A percentile compares a stretch with the other conserved stretches of the same genome.
Conservation (phyloP, 2,797 vertebrate species). For the Scyliorhinus canicula region DNA sequence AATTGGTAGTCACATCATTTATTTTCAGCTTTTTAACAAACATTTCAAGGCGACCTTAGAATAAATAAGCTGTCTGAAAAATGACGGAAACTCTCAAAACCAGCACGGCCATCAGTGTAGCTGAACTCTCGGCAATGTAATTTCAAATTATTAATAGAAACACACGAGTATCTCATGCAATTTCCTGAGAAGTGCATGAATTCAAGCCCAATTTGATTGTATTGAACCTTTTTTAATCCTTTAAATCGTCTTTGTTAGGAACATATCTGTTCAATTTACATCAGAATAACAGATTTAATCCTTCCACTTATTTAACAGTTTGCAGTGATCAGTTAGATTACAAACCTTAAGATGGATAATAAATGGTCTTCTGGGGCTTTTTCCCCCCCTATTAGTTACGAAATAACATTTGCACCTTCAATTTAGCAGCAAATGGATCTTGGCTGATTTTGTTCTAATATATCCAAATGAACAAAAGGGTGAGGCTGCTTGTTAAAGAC, state of each 20-base stretch:
- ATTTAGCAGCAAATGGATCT: neutral
- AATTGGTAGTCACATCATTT: neutral
- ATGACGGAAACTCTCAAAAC: conserved; percentile 16
- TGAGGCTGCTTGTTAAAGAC: neutral
- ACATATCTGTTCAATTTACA: conserved; percentile 32
- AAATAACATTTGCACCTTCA: neutral
- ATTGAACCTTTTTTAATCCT: conserved; percentile 27
- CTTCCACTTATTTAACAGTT: conserved; percentile 31
- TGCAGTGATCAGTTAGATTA: neutral
- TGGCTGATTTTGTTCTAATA: neutral
- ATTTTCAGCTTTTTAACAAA: neutral
- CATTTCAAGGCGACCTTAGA: neutral
- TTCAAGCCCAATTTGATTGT: conserved; percentile 18
- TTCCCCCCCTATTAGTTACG: neutral
- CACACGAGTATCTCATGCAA: neutral
- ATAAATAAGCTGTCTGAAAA: conserved; percentile 11
- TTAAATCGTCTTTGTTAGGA: conserved; percentile 31
- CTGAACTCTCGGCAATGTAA: neutral
- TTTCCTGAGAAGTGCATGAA: conserved; percentile 20
- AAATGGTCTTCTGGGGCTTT: neutral
- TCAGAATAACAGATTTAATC: conserved; percentile 3
- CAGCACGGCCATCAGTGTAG: neutral
- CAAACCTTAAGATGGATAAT: neutral
- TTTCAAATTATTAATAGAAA: conserved; percentile 37
- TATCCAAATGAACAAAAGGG: neutral